These are phyloP conservation scores for Gymnogyps californianus DNA, from an alignment of 2,113 vertebrate species.

Conservation along the genomic window DNA sequence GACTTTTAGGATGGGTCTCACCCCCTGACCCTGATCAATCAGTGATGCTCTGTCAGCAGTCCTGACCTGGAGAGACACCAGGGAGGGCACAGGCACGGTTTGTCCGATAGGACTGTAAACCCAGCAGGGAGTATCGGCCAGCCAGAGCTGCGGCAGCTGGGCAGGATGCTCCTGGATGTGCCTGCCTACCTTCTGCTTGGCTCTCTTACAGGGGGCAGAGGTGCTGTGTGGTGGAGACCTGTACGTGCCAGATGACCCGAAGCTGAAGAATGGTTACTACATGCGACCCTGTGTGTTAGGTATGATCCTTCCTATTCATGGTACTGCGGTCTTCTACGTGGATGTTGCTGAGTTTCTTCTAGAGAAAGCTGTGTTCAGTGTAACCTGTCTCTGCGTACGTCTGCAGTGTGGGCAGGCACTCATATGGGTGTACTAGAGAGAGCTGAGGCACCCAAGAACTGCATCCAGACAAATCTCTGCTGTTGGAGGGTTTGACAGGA, in stretches of 20 bases:
- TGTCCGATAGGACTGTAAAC: neutral
- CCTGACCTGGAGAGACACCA: neutral
- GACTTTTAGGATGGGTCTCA: neutral
- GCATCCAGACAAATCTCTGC: neutral
- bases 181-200: neutral
- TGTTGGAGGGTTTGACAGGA: neutral
- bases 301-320: conserved; percentile 26
- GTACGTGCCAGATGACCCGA: conserved; percentile 82
- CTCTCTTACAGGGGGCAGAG: conserved; percentile 80
- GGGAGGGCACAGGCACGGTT: neutral
- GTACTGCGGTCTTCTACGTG: fast-evolving
- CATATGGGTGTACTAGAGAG: neutral
- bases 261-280: conserved; percentile 87
- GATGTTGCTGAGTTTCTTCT: neutral
- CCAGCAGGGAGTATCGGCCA: neutral
- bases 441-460: neutral
- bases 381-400: neutral
- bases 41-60: neutral
- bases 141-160: neutral
- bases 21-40: neutral
- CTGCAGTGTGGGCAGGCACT: neutral
- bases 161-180: neutral
- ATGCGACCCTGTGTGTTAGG: conserved; percentile 91
- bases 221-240: conserved; percentile 89
- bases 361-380: neutral